Base-by-base conservation (phyloP, 2,888 invertebrate species). In the Dione juno region DNA sequence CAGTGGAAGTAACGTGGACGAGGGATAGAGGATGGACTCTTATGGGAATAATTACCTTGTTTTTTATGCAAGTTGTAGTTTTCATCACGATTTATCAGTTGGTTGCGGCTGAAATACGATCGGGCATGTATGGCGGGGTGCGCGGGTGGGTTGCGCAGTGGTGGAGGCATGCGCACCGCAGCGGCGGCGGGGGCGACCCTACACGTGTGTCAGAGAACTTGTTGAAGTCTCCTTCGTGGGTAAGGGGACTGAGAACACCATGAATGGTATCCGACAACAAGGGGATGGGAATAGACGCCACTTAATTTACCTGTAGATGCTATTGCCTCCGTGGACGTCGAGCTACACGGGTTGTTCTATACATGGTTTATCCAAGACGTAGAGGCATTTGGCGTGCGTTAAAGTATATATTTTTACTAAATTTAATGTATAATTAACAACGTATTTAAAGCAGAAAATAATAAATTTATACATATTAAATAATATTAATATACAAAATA, bases 1-100 rank as follows among this genome's bases (percentile, higher is more conserved):
- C 14, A 1, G 40, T 14, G 45, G 1, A 40, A 40, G 28, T 40
- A 66, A 54, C 59, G 48, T 35, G 57, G 28, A 14, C 16, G 28
- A 16, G 28, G 35, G 68, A 58, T 65, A 73, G 73, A 71, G 68
- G 67, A 66, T 64, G 63, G 77, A 75, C 73, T 75, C 70, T 74
- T 75, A 76, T 71, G 69, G 50, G 76, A 78, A 80, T 77, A 70
- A 77, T 90, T 88, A 91, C 92, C 90, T 91, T 81, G 80, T 81
- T 82, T 78, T 72, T 73, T 76, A 70, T 75, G 78, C 69, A 76
- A 79, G 79, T 81, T 73, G 74, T 77, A 74, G 80, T 84, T 89
- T 90, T 88, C 87, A 88, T 87, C 75, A 79, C 83, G 86, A 88
- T 90, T 89, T 89, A 88, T 83, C 82, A 77, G 84, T 85, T 80